Percentiles rank a stretch among this genome's conserved stretches.
Evolutionary conservation across 37 sponge, comb jelly and placozoan genomes (phyloP).

Genomic region (Ianthella basta): DNA sequence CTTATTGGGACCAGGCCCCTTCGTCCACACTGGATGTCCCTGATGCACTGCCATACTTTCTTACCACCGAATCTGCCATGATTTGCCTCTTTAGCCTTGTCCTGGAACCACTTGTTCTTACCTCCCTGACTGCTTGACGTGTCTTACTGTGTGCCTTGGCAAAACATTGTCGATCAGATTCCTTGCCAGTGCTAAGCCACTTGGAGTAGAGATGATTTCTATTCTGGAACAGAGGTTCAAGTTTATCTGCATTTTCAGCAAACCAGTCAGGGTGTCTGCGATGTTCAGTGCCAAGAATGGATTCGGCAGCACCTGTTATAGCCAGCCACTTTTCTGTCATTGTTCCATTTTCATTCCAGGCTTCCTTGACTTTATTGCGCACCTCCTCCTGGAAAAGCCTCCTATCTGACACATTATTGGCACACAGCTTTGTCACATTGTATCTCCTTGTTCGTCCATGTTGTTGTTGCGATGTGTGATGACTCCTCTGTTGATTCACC

Average conservation of each 20-base stretch:
- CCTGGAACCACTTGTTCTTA: slow-evolving; percentile 28
- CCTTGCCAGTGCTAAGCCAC: slow-evolving; percentile 9
- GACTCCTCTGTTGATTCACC: neutral
- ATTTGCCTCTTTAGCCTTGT: slow-evolving; percentile 42
- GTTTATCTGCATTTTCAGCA: neutral
- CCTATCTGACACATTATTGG: neutral
- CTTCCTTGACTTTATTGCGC: neutral
- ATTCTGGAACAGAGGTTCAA: neutral
- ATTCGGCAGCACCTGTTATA: neutral
- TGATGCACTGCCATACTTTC: slow-evolving; percentile 39
- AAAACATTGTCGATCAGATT: neutral
- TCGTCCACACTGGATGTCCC: slow-evolving; percentile 30
- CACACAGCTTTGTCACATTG: neutral
- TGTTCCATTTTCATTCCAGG: neutral
- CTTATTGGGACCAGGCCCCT: slow-evolving; percentile 38
- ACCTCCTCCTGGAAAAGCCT: neutral
- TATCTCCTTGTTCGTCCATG: neutral
- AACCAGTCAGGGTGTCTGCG: neutral
- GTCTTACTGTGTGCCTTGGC: neutral
- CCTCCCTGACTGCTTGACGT: neutral
- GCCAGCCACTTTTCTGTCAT: neutral
- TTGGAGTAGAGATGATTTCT: slow-evolving; percentile 11
- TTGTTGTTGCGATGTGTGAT: neutral
- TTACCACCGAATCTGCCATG: slow-evolving; percentile 13
- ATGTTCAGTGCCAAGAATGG: neutral